Base-by-base conservation (phyloP, 2,888 invertebrate species). In the Arctia plantaginis region DNA sequence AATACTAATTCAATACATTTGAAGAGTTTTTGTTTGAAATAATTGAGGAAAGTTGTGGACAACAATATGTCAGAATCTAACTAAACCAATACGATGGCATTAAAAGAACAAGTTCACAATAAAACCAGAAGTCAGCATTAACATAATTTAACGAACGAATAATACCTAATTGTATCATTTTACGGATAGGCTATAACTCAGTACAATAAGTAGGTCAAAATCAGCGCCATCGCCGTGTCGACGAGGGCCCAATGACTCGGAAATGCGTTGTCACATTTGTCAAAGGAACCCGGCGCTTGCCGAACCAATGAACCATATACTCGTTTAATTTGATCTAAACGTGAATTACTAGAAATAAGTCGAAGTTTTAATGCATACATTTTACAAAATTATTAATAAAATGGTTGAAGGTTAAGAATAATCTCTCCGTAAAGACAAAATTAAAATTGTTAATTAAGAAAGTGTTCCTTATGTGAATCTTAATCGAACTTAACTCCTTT, bases 191-290 rank as follows among this genome's bases (percentile, higher is more conserved):
- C 3, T 10, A 69, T 59, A 69, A 62, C 10, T 59, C 12, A 51
- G 47, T 51, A 69, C 59, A 71, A 64, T 51, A 69, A 73, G 47
- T 66, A 65, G 68, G 71, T 55, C 35, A 15, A 67, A 69, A 69
- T 62, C n/a, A 69, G 41, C 47, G 44, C 33, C 47, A 65, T 23
- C 23, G 33, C 35, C 66, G 27, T 18, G 23, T 35, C 62, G 44
- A 33, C n/a, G 15, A 23, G 4, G 35, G 39, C 55, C 59, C 66
- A 74, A 66, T 59, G 69, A 41, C 33, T 59, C 73, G 73, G 59
- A 74, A 74, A 69, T 55, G 73, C 65, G 73, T 69, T 65, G 27
- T 47, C 69, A 64, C 51, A 51, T 39, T 74, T 44, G 69, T 70
- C 73, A 74, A 74, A 74, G 73, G 68, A 69, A 35, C 64, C 33